Evolutionary conservation across 2,113 vertebrate species (phyloP).

Genomic region (Crypturellus undulatus): DNA sequence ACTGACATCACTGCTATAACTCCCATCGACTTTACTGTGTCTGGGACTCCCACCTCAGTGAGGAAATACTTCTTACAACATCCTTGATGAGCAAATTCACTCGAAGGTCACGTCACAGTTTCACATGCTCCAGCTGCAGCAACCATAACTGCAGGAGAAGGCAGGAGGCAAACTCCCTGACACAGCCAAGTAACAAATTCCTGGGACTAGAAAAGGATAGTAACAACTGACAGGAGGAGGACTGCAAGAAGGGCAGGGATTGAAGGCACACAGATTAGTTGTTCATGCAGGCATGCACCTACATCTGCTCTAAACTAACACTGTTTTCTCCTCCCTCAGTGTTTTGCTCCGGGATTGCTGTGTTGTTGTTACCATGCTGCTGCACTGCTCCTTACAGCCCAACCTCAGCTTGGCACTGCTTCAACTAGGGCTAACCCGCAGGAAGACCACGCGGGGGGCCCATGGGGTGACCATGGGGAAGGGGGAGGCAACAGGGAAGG

Average conservation of each 20-base stretch:
- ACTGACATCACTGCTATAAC: accelerated
- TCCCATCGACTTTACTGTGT: not conserved
- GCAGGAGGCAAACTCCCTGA: not conserved
- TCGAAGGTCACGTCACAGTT: not conserved
- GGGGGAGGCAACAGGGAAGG: too few species aligned
- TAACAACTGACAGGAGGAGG: not conserved
- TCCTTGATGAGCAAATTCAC: accelerated
- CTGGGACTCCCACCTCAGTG: not conserved
- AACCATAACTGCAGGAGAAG: accelerated
- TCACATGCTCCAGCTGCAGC: not conserved
- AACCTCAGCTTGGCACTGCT: accelerated
- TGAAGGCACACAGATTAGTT: not conserved
- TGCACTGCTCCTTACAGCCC: accelerated
- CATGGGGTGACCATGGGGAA: accelerated
- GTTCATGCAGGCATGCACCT: not conserved
- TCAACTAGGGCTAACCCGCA: accelerated
- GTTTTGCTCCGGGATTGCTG: not conserved
- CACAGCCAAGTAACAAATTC: not conserved
- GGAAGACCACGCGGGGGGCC: not conserved
- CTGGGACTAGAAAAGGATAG: not conserved
- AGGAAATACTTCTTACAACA: not conserved
- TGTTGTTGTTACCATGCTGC: accelerated
- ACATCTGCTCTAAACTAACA: not conserved
- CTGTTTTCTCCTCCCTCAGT: too few species aligned
- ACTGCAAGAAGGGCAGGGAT: accelerated